Evolutionary conservation across 2,888 invertebrate genomes (phyloP).

Genomic region (Synergus umbraculus): DNA sequence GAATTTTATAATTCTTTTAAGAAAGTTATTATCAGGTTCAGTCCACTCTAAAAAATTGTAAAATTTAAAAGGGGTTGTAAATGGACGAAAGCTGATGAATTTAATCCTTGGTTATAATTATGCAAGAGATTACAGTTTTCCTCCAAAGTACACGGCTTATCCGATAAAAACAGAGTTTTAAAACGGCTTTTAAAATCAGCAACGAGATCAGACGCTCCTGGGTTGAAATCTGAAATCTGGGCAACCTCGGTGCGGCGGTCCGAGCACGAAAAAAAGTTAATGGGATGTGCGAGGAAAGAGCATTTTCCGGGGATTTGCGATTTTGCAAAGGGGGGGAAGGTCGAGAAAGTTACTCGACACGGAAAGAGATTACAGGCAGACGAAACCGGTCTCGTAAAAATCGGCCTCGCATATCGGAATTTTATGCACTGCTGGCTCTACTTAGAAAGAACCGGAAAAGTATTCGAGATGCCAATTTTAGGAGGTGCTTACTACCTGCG

Average conservation of each 20-base stretch:
- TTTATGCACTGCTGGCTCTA: conserved; percentile 31
- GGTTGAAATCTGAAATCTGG: conserved; percentile 11
- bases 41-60: neutral
- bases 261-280: conserved; percentile 26
- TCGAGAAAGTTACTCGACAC: conserved; percentile 34
- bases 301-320: conserved; percentile 34
- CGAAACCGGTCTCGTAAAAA: conserved; percentile 19
- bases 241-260: conserved; percentile 4
- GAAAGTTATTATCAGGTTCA: neutral
- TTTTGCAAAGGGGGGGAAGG: neutral
- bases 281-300: conserved; percentile 34
- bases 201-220: conserved; percentile 7
- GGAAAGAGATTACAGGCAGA: conserved; percentile 23
- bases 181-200: conserved; percentile 5
- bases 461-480: neutral
- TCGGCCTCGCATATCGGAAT: conserved; percentile 26
- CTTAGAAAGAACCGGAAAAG: conserved; percentile 1
- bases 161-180: conserved; percentile 9
- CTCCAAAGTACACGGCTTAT: neutral
- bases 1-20: too few relatives aligned
- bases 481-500: neutral
- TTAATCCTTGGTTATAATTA: neutral
- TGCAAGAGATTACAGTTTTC: neutral
- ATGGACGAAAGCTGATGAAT: neutral
- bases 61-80: neutral